phyloP scores from a whole-genome alignment of 2,113 vertebrate species.

The Erythrocercus mccallii region DNA sequence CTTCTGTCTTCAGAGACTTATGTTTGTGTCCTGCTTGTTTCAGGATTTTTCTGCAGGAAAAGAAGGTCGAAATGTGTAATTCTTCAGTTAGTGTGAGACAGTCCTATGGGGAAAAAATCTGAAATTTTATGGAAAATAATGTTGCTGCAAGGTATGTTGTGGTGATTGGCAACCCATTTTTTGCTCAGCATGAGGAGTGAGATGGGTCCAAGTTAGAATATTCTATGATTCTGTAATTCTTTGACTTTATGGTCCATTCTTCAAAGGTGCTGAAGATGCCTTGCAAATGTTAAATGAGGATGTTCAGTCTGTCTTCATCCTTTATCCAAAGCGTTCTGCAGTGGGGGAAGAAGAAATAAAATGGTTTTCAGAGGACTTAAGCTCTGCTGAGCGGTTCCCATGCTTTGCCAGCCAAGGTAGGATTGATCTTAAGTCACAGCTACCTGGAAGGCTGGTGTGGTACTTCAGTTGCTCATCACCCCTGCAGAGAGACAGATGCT shows the following conservation, averaged over 20 bases:
- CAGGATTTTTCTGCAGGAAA: neutral
- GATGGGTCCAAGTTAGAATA: neutral
- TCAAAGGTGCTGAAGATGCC: neutral
- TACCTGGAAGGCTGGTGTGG: neutral
- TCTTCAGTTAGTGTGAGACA: neutral
- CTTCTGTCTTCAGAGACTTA: neutral
- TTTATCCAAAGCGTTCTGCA: neutral
- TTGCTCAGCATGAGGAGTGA: neutral
- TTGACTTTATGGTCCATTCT: neutral
- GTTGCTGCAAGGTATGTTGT: neutral
- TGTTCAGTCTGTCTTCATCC: neutral
- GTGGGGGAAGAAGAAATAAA: neutral
- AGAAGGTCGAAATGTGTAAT: neutral
- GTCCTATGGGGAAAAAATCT: neutral
- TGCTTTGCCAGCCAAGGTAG: neutral
- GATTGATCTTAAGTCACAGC: neutral
- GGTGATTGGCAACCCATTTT: neutral
- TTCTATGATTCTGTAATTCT: neutral
- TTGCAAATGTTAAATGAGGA: neutral
- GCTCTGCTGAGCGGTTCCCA: neutral
- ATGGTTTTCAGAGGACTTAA: neutral
- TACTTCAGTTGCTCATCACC: neutral
- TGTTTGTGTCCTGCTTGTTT: neutral
- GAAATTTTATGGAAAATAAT: neutral
- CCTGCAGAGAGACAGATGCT: neutral